Evolutionary conservation across 2,888 invertebrate genomes (phyloP), one percentile per base, ranked within the genome.

Genomic region (Megalurothrips usitatus): DNA sequence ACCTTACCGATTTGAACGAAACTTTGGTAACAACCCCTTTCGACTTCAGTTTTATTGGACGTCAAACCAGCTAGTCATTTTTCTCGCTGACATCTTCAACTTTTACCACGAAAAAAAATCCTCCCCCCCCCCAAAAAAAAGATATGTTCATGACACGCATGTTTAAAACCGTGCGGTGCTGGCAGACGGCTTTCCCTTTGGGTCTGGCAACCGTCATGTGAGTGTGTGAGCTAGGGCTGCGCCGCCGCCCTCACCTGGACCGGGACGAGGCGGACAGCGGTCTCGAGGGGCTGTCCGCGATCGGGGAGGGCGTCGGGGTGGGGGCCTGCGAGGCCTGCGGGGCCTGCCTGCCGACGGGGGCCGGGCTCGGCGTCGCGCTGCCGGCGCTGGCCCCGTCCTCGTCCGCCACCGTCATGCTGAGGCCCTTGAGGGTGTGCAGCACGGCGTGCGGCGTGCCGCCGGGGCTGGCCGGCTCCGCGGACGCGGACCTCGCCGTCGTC

Each of bases 351-450:
- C 58, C 58, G 58, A 58, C 34, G 58, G 19, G 58, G 34, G 34
- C 34, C 34, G 34, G 34, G 34, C 34, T 43, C 19, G 58, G 58
- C 19, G 58, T 17, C 14, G 58, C 19, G 58, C 58, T 58, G 68
- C 68, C 68, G 68, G 12, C 23, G 23, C 68, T 12, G 58, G 23
- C 68, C 26, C 12, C 68, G 68, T 23, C 23, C 26, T 75, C 68
- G 23, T 75, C 23, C 68, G n/a, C 23, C 23, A 75, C 68, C 26
- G 68, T 26, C 68, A 75, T 75, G 68, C 23, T 75, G 68, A 75
- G 68, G 23, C 68, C 68, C 68, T 75, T 23, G 68, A 75, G 68
- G 68, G 68, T 75, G 26, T 26, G 68, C 68, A 75, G 68, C 26
- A 75, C 68, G 68, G 68, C 23, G 68, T 75, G 23, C 68, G 68